Conservation (phyloP, 2,888 invertebrate species). For the Actias luna region DNA sequence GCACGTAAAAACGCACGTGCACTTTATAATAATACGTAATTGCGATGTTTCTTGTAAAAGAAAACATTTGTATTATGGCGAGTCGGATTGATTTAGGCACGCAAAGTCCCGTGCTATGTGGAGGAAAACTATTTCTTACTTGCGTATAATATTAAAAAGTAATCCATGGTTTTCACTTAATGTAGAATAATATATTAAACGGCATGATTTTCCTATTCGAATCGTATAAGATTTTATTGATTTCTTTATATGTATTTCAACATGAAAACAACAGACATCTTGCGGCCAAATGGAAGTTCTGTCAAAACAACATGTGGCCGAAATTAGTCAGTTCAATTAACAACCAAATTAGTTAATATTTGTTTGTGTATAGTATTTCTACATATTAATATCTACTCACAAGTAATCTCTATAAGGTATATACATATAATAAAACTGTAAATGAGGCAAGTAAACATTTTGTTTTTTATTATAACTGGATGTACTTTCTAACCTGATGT, state of each 20-base stretch:
- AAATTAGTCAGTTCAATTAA: neutral
- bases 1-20: slow-evolving; percentile 21
- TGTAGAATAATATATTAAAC: no score
- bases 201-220: neutral
- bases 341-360: neutral
- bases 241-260: neutral
- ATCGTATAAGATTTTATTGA: neutral
- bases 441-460: no score
- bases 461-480: no score
- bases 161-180: no score
- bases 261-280: neutral
- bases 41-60: neutral
- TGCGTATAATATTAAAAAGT: neutral
- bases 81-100: neutral
- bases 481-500: no score
- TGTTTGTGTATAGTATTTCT: neutral
- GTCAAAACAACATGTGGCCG: neutral
- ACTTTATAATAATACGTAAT: neutral
- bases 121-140: neutral
- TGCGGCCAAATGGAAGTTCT: neutral
- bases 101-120: neutral
- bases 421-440: no score
- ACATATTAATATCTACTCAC: no score
- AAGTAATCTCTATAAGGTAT: no score
- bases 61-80: neutral